These are phyloP conservation scores for Clarias magur DNA, from an alignment of 2,113 vertebrate genomes.

Conservation along the genomic window DNA sequence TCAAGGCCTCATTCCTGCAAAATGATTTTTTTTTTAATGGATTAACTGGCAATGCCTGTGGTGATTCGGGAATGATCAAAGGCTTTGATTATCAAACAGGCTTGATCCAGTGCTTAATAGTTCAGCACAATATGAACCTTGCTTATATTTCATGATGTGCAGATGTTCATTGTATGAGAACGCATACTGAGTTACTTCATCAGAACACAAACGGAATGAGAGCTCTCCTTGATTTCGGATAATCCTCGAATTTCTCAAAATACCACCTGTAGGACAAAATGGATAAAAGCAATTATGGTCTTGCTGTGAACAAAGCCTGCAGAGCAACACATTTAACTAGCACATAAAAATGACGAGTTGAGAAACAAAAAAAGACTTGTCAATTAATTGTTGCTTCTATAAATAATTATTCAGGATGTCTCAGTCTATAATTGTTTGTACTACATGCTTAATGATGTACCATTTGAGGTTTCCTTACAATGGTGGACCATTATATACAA, in stretches of 20 bases:
- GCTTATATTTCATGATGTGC: not conserved
- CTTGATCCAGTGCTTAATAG: not conserved
- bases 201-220: conserved; percentile 87
- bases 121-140: not conserved
- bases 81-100: not conserved
- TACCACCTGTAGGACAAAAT: conserved; percentile 86
- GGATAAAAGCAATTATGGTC: not conserved
- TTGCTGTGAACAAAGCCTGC: not conserved
- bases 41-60: not conserved
- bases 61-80: not conserved
- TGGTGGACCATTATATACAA: not conserved
- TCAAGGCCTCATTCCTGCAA: not conserved
- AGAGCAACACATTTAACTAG: not conserved
- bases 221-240: conserved; percentile 86
- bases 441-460: not conserved
- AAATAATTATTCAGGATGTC: not conserved
- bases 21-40: not conserved
- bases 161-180: not conserved
- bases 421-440: not conserved
- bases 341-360: not conserved
- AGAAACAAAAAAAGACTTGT: not conserved
- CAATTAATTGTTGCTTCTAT: not conserved
- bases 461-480: not conserved
- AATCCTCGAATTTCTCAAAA: conserved; percentile 89
- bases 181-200: not conserved